These are phyloP conservation scores for Halichoerus grypus DNA, from an alignment of 2,113 vertebrate species.

Conservation along the genomic window DNA sequence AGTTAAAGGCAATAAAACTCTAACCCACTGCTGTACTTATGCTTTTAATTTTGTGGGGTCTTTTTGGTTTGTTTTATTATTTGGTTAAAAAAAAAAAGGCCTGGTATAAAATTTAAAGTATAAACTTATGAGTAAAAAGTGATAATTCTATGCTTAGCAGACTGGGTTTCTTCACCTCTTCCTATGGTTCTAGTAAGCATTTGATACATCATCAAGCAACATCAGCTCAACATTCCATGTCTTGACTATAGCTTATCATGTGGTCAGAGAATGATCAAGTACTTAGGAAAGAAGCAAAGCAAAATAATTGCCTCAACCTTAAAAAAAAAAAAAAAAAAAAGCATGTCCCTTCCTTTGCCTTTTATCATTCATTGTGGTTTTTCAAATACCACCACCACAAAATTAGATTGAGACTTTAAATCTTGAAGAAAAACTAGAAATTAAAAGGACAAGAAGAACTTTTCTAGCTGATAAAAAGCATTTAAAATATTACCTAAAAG, in stretches of 20 bases:
- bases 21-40: not conserved
- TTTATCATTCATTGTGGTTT: not conserved
- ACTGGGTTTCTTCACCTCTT: not conserved
- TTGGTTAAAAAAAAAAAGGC: not conserved
- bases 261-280: not conserved
- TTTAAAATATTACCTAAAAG: not conserved
- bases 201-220: not conserved
- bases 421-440: not conserved
- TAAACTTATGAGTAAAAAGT: not conserved
- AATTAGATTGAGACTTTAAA: slow-evolving; percentile 16
- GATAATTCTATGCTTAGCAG: not conserved
- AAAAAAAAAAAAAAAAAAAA: not conserved
- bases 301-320: not conserved
- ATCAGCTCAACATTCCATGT: not conserved
- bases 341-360: not conserved
- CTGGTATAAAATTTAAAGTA: not conserved
- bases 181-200: not conserved
- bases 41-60: not conserved
- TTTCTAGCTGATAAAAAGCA: slow-evolving; percentile 1
- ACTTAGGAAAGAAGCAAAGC: not conserved
- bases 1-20: not conserved
- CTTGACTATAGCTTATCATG: not conserved
- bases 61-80: not conserved
- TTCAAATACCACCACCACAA: not conserved
- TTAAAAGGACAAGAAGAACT: not conserved